Evolutionary conservation across 2,888 invertebrate species (phyloP), one percentile per base, ranked within the genome.

Genomic region (Amblyjoppa proteus): DNA sequence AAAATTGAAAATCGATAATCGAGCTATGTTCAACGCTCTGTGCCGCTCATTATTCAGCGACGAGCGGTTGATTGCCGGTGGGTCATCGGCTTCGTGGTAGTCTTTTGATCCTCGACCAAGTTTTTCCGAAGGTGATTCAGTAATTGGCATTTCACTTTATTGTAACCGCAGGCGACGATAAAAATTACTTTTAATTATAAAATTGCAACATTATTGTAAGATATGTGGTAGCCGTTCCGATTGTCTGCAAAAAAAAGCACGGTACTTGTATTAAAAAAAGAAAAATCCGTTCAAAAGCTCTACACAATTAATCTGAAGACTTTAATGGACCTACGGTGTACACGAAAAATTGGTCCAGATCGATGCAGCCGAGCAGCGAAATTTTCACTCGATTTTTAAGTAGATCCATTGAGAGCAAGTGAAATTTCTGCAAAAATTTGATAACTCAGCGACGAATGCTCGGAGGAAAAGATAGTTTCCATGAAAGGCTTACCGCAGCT

Each of bases 161-260:
- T 34, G 13, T 41, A 41, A 41, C 11, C 41, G 41, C 41, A 41
- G 3, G 41, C 41, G 41, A 64, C 4, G 11, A 31, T 25, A 34
- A 9, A 56, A 25, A 3, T 56, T 1, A 16, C 7, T 5, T 13
- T 53, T 31, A 51, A n/a, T 49, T 34, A 6, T 31, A 20, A 51
- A 71, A 71, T 34, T 71, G 71, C 16, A 74, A 41, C 58, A 61
- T 74, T 58, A 74, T 58, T 0, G 45, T 74, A 2, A 74, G 74
- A 28, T 45, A 45, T 20, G 41, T 41, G 7, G 9, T n/a, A 9
- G 3, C 58, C 9, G 45, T 31, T n/a, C 45, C 45, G 16, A 74
- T 4, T 16, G 41, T 31, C 74, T 74, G 74, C n/a, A 74, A 34
- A 34, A 34, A 34, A 34, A 34, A 34, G 6, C 20, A 34, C 34